Evolutionary conservation across 2,113 vertebrate genomes (phyloP).

Genomic region (Protobothrops flavoviridis): DNA sequence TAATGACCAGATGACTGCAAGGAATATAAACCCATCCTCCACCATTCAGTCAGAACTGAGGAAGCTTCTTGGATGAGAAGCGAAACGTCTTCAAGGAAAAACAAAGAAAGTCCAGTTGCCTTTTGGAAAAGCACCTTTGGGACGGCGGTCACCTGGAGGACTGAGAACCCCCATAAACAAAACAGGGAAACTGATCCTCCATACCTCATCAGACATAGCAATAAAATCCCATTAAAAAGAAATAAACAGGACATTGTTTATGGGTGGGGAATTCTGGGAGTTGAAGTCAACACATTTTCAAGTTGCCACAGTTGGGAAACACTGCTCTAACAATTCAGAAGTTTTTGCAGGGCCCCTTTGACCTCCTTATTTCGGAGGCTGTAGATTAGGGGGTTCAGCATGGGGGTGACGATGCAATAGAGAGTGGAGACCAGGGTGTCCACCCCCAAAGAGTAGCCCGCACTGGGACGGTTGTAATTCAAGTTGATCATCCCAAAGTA

Average conservation of each 20-base stretch:
- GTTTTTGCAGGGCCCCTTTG: not conserved
- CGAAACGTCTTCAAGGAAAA: too few species aligned
- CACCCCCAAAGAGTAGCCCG: rapidly evolving
- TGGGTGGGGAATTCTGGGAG: too few species aligned
- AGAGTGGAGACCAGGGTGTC: rapidly evolving
- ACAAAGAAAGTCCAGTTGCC: too few species aligned
- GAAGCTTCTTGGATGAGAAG: too few species aligned
- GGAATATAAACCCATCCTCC: too few species aligned
- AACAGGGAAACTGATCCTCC: not conserved
- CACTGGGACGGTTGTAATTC: slow-evolving; percentile 42
- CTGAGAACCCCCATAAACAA: too few species aligned
- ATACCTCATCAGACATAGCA: not conserved
- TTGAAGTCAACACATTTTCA: too few species aligned
- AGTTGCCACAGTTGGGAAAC: too few species aligned
- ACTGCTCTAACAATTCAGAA: rapidly evolving
- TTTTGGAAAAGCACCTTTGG: too few species aligned
- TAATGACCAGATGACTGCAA: too few species aligned
- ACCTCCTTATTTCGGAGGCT: slow-evolving; percentile 45
- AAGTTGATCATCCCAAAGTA: slow-evolving; percentile 30
- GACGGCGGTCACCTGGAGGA: too few species aligned
- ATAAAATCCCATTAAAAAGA: not conserved
- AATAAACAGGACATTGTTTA: not conserved
- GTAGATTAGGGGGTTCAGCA: slow-evolving; percentile 55
- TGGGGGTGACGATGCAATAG: slow-evolving; percentile 31
- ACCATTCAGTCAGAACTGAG: too few species aligned